Conservation (phyloP, 2,888 invertebrate genomes). For the Athalia cordata region DNA sequence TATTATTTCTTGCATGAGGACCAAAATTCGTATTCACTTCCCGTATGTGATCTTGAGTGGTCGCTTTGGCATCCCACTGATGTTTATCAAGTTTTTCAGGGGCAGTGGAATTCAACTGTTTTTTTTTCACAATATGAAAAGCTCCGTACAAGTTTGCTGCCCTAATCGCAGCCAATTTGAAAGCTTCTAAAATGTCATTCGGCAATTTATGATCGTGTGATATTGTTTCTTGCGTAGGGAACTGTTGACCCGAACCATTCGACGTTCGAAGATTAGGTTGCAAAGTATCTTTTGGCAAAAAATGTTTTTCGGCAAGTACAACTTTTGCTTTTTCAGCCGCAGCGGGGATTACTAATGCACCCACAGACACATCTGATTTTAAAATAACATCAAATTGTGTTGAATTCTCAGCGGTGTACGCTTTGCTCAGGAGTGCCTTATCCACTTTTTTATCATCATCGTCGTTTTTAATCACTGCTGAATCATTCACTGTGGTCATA, state of each 20-base stretch:
- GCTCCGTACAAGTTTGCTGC: slow-evolving; percentile 54
- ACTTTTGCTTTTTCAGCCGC: neutral
- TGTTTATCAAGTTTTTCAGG: neutral
- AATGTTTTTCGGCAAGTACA: neutral
- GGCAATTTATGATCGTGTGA: slow-evolving; percentile 45
- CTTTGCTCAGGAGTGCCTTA: neutral
- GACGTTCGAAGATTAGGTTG: neutral
- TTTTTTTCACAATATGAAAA: slow-evolving; percentile 52
- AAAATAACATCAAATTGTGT: slow-evolving; percentile 28
- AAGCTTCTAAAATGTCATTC: slow-evolving; percentile 49
- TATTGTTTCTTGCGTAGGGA: slow-evolving; percentile 4
- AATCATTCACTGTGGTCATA: slow-evolving; percentile 17
- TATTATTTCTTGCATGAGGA: neutral
- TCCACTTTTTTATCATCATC: neutral
- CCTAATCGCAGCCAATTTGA: slow-evolving; percentile 52
- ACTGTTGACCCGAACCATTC: neutral
- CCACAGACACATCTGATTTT: slow-evolving; percentile 22
- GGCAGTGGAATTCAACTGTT: neutral
- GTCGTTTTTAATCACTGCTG: neutral
- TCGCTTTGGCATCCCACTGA: neutral
- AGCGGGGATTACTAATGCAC: neutral
- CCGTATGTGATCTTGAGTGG: neutral
- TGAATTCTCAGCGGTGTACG: slow-evolving; percentile 8
- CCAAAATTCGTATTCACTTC: neutral
- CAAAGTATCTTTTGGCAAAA: neutral